Conservation (phyloP, 2,888 invertebrate genomes). For the Metallyticus violacea region DNA sequence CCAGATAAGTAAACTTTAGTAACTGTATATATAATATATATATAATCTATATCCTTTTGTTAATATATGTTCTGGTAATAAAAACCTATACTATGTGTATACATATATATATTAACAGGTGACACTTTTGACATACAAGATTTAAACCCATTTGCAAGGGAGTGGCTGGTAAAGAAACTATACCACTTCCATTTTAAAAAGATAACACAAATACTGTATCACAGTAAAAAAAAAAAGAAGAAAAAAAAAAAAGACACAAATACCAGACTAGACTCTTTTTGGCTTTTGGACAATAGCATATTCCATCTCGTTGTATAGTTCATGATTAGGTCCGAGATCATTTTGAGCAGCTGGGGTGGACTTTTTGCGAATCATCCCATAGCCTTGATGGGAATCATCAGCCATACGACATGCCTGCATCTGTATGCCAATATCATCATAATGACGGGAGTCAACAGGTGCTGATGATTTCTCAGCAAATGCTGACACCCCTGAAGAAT, state of each 20-base stretch:
- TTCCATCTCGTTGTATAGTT: constrained; percentile 71
- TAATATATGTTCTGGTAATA: background rate
- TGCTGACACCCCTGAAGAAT: constrained; percentile 31
- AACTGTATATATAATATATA: background rate
- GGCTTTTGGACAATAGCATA: constrained; percentile 83
- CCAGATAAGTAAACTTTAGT: background rate
- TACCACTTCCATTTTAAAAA: background rate
- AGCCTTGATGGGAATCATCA: constrained; percentile 77
- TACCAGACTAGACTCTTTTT: constrained; percentile 65
- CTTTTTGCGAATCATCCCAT: constrained; percentile 71
- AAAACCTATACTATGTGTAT: background rate
- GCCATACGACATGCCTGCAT: constrained; percentile 70
- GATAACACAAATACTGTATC: background rate
- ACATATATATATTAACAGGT: background rate
- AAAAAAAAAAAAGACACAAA: background rate
- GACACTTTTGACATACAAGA: background rate
- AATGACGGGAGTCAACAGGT: constrained; percentile 47
- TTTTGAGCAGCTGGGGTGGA: constrained; percentile 53
- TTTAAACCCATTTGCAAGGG: background rate
- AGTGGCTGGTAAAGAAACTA: background rate
- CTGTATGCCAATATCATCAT: constrained; percentile 66
- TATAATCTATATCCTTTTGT: background rate
- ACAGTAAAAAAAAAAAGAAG: background rate
- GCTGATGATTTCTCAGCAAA: constrained; percentile 36
- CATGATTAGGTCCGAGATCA: constrained; percentile 51